Base-by-base conservation (phyloP, 2,888 invertebrate genomes). In the Xiphydria camelus region DNA sequence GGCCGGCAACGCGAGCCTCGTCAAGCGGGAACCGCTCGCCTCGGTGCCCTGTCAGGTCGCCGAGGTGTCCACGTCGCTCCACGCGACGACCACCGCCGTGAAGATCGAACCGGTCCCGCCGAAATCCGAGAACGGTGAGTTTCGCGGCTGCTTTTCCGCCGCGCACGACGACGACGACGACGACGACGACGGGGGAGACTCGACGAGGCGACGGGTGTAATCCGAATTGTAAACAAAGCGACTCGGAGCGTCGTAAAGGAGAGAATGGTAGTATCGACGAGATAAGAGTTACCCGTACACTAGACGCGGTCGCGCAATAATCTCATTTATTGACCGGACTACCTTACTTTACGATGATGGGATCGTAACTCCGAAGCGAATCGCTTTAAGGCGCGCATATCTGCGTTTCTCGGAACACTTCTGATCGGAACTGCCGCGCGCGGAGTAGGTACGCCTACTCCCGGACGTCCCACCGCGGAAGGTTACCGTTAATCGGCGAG, bases 91-190 rank as follows among this genome's bases (percentile, higher is more conserved):
- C 52, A 79, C 82, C 57, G 82, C 82, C 7, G 77, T 81, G 49
- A 86, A 87, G 68, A 76, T 86, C 61, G 86, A 86, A 67, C 83
- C 85, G 52, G 82, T 83, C 31, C 84, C 84, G 41, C 84, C 85
- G 4, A 84, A 83, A 45, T 82, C 80, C 62, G 83, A 83, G 66
- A 79, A 78, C 42, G 80, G 70, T 63, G 55, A 66, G 70, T 58
- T 22, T 2, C 23, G 6, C 23, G 7, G 23, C 6, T 23, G 6
- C 23, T 23, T n/a, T 6, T 7, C 23, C 23, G 6, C 23, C 23
- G 23, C 23, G 23, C n/a, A 23, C 23, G 7, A n/a, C 23, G 23
- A 23, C 23, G 23, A 7, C 23, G 23, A 23, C 6, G 6, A 23
- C 23, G 6, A 7, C n/a, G n/a, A 6, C 23, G n/a, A 23, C 23